Evolutionary conservation across 2,797 vertebrate genomes (phyloP).

Genomic region (Sebastiscus tertius): DNA sequence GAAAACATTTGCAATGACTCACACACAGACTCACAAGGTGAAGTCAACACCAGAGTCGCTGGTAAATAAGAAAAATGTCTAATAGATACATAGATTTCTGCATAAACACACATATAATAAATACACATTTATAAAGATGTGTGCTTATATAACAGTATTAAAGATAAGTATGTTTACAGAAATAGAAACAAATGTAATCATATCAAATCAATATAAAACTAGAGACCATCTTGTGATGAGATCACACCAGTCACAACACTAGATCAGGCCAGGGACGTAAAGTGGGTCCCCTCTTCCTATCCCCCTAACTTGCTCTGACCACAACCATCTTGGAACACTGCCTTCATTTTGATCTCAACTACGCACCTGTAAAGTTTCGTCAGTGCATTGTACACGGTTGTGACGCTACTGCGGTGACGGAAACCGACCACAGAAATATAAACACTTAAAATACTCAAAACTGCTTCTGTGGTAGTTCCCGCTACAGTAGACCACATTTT

Average conservation of each 20-base stretch:
- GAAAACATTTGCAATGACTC: background rate
- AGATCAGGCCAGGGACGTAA: background rate
- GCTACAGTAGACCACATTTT: background rate
- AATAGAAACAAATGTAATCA: background rate
- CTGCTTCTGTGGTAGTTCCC: background rate
- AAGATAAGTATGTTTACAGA: background rate
- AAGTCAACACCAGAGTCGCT: too few relatives aligned
- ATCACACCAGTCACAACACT: background rate
- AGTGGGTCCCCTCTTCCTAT: background rate
- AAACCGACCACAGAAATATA: background rate
- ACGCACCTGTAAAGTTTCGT: background rate
- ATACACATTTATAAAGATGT: background rate
- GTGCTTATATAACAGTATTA: background rate
- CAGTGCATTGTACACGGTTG: background rate
- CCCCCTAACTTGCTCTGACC: background rate
- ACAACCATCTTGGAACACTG: background rate
- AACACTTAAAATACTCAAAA: background rate
- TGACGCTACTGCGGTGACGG: background rate
- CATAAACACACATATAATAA: background rate
- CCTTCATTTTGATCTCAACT: background rate
- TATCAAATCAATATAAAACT: background rate
- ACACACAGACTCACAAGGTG: too few relatives aligned
- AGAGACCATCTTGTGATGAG: background rate
- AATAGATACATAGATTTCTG: background rate
- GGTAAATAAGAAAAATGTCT: background rate